Base-by-base conservation (phyloP, 2,113 vertebrate species). In the Osmerus mordax region DNA sequence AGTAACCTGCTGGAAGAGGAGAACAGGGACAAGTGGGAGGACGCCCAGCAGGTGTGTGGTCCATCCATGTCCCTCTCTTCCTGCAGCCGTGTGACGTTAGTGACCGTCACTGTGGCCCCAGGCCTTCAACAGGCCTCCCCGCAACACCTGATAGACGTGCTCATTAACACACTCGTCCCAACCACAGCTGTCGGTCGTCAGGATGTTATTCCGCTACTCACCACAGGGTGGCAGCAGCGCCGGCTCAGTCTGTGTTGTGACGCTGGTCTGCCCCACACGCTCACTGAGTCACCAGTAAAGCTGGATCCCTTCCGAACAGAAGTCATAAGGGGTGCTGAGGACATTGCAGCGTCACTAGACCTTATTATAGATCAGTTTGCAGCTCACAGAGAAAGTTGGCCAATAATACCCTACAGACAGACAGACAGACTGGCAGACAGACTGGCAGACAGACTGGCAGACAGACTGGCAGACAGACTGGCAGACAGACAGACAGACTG, bases 1-100 rank as follows among this genome's bases (percentile, higher is more conserved):
- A 99, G 97, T 88, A 99, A 99, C 84, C 96, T 99, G 73, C 89
- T 99, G 78, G 97, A 99, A 87, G 97, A 99, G 89, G 97, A 99
- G 89, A 98, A 99, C 91, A 95, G 94, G 84, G 97, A 97, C 73
- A 99, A 99, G 86, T 99, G 97, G 97, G 96, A 98, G 83, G 97
- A 99, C 67, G 97, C 97, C 0, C 97, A 99, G 78, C 96, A 98
- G 96, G 97, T 99, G 93, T 73, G 73, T 65, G 47, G 61, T 67
- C 74, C 71, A 53, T 47, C 56, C 36, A 41, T 41, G 36, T 9
- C 6, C 36, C 36, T 41, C 36, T 41, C 36, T 41, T 2, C 2
- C 29, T 32, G 29, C 58, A 60, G 58, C 58, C 19, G 19, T 65
- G 29, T n/a, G 32, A n/a, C 73, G 71, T 32, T 36, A 47, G 51